Evolutionary conservation across 2,888 invertebrate genomes (phyloP).

Genomic region (Steinernema hermaphroditum): DNA sequence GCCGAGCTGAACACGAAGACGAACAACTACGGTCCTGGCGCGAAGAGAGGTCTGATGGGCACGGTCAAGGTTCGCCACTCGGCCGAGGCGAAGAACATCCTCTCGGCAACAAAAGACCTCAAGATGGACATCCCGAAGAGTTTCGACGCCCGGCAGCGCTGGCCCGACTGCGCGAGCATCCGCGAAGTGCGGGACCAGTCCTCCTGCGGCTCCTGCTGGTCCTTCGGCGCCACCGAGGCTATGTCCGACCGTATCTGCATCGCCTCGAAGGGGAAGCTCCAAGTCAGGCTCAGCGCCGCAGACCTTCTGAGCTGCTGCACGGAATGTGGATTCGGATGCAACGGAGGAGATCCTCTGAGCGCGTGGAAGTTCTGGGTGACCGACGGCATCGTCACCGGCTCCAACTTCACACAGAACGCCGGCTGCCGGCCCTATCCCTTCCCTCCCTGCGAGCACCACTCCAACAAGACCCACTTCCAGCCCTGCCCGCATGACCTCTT

Average conservation of each 20-base stretch:
- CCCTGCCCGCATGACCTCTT: conserved; percentile 64
- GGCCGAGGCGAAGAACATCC: conserved; percentile 53
- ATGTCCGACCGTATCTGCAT: conserved; percentile 71
- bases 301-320: conserved; percentile 69
- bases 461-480: conserved; percentile 74
- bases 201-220: conserved; percentile 89
- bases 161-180: conserved; percentile 80
- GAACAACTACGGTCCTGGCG: conserved; percentile 44
- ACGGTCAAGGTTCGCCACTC: conserved; percentile 60
- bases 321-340: conserved; percentile 72
- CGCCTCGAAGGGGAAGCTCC: conserved; percentile 66
- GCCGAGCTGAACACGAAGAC: conserved; percentile 43
- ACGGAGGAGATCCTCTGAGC: conserved; percentile 79
- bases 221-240: conserved; percentile 70
- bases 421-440: conserved; percentile 87
- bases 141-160: conserved; percentile 41
- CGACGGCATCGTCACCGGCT: conserved; percentile 85
- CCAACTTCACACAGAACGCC: conserved; percentile 70
- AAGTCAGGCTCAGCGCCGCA: conserved; percentile 69
- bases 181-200: conserved; percentile 83
- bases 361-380: conserved; percentile 87
- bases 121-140: conserved; percentile 41
- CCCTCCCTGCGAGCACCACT: conserved; percentile 85
- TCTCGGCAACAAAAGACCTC: conserved; percentile 53
- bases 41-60: conserved; percentile 62